These are phyloP conservation scores for Rhorus exstirpatorius DNA, from an alignment of 2,888 invertebrate genomes.

Conservation along the genomic window DNA sequence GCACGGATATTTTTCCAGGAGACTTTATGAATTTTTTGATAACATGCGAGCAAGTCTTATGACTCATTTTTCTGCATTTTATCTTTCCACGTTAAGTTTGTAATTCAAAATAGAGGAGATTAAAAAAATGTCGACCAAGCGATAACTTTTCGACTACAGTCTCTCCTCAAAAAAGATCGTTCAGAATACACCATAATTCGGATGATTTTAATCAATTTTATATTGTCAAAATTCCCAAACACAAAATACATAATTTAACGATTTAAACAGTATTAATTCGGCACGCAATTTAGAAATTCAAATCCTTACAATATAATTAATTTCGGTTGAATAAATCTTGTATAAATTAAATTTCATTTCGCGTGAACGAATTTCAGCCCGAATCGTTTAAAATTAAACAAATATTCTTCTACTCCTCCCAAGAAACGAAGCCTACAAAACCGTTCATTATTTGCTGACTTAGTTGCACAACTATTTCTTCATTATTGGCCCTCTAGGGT, in stretches of 20 bases:
- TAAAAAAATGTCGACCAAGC: background rate
- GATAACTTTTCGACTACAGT: too few relatives aligned
- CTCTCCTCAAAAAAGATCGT: too few relatives aligned
- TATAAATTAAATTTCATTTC: background rate
- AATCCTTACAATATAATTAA: too few relatives aligned
- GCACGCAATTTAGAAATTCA: too few relatives aligned
- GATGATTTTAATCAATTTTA: background rate
- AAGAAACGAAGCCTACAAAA: background rate
- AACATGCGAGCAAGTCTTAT: slow-evolving; percentile 23
- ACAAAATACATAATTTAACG: too few relatives aligned
- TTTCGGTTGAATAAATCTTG: too few relatives aligned
- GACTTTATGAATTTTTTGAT: slow-evolving; percentile 49
- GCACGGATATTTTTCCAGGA: slow-evolving; percentile 28
- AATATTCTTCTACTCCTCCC: background rate
- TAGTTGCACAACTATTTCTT: slow-evolving; percentile 9
- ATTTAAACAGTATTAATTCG: too few relatives aligned
- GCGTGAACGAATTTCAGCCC: background rate
- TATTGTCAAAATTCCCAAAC: too few relatives aligned
- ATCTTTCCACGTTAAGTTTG: background rate
- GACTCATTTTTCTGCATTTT: background rate
- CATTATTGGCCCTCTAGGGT: background rate
- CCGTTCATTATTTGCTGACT: background rate
- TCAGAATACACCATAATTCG: too few relatives aligned
- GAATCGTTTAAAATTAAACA: background rate
- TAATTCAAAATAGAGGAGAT: background rate